Base-by-base conservation (phyloP, 2,888 invertebrate species). In the Isoperla grammatica region DNA sequence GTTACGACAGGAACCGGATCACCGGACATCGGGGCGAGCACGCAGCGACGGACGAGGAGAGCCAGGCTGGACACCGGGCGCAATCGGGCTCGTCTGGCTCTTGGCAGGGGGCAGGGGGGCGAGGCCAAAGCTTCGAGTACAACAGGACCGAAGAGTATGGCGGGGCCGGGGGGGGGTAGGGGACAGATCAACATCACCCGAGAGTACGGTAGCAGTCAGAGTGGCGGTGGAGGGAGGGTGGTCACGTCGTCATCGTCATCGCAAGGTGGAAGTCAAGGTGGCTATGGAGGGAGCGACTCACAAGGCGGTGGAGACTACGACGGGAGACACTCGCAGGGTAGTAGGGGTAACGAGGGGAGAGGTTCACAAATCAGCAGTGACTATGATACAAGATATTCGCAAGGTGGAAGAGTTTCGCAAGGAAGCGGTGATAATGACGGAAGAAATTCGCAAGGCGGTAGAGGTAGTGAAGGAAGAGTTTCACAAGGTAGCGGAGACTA, bases 1-100 rank as follows among this genome's bases (percentile, higher is more conserved):
- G n/a, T n/a, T 69, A 78, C 77, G 0, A 75, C 59, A 60, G n/a
- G 65, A 56, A 57, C 65, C 8, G 61, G 65, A 67, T 56, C 65
- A 17, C 56, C 55, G n/a, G 50, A 58, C 35, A 45, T 63, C 19
- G 65, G 69, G 46, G 65, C 65, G 37, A 61, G 65, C n/a, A 57
- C 66, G 35, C 69, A 66, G 55, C 61, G 64, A 40, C 67, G 66
- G 67, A 55, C 63, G 62, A 13, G 62, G 65, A 61, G 17, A 59
- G 64, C 5, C 40, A 43, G 48, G 59, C 53, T 22, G 22, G 45
- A 35, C 46, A 43, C 1, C 13, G 22, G 6, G 57, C 39, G 29
- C 29, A 29, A 29, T 29, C 29, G 29, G 29, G 29, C 8, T 29
- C 29, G 29, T 29, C 29, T 4, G 29, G 29, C 29, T 4, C 5